Evolutionary conservation across 2,113 vertebrate species (phyloP).

Genomic region (Recurvirostra avosetta): DNA sequence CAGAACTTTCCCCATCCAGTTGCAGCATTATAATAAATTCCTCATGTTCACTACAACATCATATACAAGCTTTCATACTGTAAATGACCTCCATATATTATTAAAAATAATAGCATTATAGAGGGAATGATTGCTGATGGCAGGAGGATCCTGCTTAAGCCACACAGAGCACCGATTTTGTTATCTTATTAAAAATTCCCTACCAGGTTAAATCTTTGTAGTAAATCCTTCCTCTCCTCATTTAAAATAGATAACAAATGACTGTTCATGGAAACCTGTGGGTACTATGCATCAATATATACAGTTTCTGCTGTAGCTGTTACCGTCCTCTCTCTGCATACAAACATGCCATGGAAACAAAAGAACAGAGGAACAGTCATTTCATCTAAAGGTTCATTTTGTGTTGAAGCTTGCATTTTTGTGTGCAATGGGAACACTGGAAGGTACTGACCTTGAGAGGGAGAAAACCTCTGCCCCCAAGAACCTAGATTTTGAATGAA

Average conservation of each 20-base stretch:
- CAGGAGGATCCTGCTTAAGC: background rate
- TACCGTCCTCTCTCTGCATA: background rate
- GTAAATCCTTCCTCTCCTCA: conserved; percentile 27
- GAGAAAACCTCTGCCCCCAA: background rate
- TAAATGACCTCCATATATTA: background rate
- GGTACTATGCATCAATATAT: background rate
- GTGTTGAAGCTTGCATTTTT: background rate
- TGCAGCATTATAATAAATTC: background rate
- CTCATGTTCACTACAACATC: background rate
- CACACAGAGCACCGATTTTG: background rate
- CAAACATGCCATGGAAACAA: background rate
- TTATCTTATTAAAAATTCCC: background rate
- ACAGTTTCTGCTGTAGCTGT: background rate
- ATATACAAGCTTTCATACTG: background rate
- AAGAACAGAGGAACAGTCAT: background rate
- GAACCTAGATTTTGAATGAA: background rate
- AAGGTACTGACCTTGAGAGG: background rate
- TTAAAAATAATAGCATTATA: background rate
- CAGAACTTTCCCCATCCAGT: background rate
- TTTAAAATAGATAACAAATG: background rate
- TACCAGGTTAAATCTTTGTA: background rate
- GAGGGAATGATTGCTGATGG: background rate
- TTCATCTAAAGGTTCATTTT: background rate
- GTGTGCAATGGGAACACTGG: background rate
- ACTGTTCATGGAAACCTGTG: background rate